Conservation (phyloP, 92 coral and sea anemone genomes). For the Porites cylindrica region DNA sequence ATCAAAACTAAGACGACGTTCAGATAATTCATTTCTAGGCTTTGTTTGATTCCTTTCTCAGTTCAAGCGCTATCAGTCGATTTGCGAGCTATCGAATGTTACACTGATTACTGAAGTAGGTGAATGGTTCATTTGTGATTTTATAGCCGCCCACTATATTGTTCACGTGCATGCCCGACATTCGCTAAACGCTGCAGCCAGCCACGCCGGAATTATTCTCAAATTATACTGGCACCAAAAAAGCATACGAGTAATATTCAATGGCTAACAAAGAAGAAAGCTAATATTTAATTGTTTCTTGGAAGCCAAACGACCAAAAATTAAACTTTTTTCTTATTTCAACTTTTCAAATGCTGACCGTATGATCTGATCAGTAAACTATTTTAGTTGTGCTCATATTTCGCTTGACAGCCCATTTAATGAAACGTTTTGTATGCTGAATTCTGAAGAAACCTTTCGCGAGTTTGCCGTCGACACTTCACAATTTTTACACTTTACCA, state of each 20-base stretch:
- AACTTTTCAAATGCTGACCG: slow-evolving; percentile 1
- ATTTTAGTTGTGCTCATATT: slow-evolving; percentile 54
- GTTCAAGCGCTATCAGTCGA: slow-evolving; percentile 35
- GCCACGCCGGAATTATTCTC: slow-evolving; percentile 60
- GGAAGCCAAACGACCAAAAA: slow-evolving; percentile 6
- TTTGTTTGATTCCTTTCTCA: slow-evolving; percentile 63
- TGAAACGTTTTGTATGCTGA: slow-evolving; percentile 35
- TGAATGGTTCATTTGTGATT: slow-evolving; percentile 50
- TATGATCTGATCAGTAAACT: slow-evolving; percentile 27
- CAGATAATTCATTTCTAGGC: slow-evolving; percentile 65
- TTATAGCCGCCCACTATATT: slow-evolving; percentile 61
- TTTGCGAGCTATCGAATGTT: slow-evolving; percentile 18
- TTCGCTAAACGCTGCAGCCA: slow-evolving; percentile 37
- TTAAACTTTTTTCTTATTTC: slow-evolving; percentile 13
- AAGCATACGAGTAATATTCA: slow-evolving; percentile 30
- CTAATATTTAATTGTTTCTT: slow-evolving; percentile 33
- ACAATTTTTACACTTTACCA: not conserved
- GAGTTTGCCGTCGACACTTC: not conserved
- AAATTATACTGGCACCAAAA: slow-evolving; percentile 6
- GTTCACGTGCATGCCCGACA: slow-evolving; percentile 62
- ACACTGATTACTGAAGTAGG: slow-evolving; percentile 41
- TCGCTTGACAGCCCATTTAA: slow-evolving; percentile 26
- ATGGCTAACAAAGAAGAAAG: not conserved
- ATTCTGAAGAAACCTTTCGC: slow-evolving; percentile 34
- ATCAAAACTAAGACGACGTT: slow-evolving; percentile 69